phyloP scores from a whole-genome alignment of 1,140 invertebrate genomes.

The Nomia melanderi region DNA sequence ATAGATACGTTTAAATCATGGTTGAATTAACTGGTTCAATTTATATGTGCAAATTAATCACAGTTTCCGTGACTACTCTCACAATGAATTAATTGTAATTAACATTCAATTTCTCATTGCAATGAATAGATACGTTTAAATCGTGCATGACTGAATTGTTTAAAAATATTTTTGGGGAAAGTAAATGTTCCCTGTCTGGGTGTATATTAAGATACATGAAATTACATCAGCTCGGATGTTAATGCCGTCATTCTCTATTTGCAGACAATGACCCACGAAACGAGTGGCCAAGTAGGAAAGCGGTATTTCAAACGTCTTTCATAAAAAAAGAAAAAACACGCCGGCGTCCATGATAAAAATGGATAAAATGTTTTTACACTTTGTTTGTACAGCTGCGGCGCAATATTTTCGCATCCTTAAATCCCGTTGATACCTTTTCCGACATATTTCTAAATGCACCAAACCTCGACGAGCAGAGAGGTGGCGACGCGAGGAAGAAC shows the following conservation, averaged over 20 bases:
- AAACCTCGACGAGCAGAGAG: background rate
- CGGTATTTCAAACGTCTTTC: constrained; percentile 68
- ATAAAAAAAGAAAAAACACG: constrained; percentile 40
- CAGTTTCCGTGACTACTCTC: too few relatives aligned
- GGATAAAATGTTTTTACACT: constrained; percentile 32
- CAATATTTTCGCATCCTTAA: background rate
- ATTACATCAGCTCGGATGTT: background rate
- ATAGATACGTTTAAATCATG: background rate
- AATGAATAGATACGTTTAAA: background rate
- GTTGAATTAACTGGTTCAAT: too few relatives aligned
- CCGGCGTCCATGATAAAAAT: constrained; percentile 11
- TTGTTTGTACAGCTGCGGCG: constrained; percentile 19
- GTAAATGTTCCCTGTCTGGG: background rate
- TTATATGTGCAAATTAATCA: too few relatives aligned
- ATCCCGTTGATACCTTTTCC: background rate
- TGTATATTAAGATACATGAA: background rate
- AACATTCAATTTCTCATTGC: too few relatives aligned
- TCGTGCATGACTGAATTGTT: background rate
- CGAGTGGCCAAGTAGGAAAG: constrained; percentile 69
- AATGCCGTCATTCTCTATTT: constrained; percentile 53
- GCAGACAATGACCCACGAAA: constrained; percentile 73
- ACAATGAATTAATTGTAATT: too few relatives aligned
- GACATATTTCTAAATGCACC: background rate
- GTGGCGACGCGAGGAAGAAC: background rate
- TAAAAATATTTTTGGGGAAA: background rate